Conservation (phyloP, 2,113 vertebrate genomes). For the Nibea coibor region DNA sequence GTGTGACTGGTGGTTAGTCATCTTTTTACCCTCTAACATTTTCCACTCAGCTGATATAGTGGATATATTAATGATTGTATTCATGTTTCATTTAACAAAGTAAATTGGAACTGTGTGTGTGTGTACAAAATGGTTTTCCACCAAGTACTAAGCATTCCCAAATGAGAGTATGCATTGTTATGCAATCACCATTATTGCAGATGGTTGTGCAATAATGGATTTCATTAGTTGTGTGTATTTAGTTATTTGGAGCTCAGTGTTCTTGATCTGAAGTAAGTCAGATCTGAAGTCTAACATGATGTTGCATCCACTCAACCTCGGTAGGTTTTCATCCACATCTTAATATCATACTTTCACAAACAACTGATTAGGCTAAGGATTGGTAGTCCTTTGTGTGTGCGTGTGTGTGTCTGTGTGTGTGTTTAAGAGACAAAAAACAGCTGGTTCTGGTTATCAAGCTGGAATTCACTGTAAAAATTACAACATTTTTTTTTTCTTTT, state of each 20-base stretch:
- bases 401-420: slow-evolving; percentile 46
- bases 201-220: slow-evolving; percentile 2
- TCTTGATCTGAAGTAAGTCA: not conserved
- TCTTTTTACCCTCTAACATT: not conserved
- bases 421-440: slow-evolving; percentile 75
- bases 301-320: not conserved
- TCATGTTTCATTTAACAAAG: not conserved
- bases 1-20: not conserved
- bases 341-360: slow-evolving; percentile 35
- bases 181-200: slow-evolving; percentile 10
- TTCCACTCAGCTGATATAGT: slow-evolving; percentile 3
- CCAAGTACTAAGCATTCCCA: not conserved
- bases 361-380: slow-evolving; percentile 42
- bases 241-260: not conserved
- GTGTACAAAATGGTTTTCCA: not conserved
- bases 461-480: slow-evolving; percentile 85
- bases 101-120: not conserved
- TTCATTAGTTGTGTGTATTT: slow-evolving; percentile 5
- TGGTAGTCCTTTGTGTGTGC: slow-evolving; percentile 16
- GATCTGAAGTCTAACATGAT: slow-evolving; percentile 7
- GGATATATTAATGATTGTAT: slow-evolving; percentile 6
- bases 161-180: slow-evolving; percentile 4
- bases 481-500: slow-evolving; percentile 61
- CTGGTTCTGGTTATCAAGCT: slow-evolving; percentile 84
- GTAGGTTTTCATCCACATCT: slow-evolving; percentile 33